Evolutionary conservation across 2,888 invertebrate species (phyloP).

Genomic region (Ctenicera cuprea): DNA sequence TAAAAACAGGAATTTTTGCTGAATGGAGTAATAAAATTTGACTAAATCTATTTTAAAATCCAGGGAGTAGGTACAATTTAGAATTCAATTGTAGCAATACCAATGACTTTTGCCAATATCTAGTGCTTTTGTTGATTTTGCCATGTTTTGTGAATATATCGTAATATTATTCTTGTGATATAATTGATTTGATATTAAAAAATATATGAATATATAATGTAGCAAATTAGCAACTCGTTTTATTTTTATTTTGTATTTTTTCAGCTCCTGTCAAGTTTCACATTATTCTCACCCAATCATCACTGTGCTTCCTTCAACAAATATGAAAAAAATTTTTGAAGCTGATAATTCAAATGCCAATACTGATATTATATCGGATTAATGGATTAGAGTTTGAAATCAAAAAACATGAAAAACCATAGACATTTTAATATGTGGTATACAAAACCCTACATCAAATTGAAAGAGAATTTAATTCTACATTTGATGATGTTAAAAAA

Average conservation of each 20-base stretch:
- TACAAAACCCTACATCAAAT: too few species aligned
- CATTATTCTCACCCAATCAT: too few species aligned
- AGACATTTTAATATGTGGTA: too few species aligned
- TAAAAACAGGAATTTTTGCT: conserved; percentile 23
- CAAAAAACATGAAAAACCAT: too few species aligned
- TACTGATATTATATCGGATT: too few species aligned
- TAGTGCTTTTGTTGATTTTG: conserved; percentile 29
- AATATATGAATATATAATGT: conserved; percentile 11
- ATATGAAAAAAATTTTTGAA: too few species aligned
- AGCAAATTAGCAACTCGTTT: neutral
- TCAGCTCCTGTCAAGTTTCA: too few species aligned
- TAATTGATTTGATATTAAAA: conserved; percentile 44
- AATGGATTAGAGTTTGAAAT: too few species aligned
- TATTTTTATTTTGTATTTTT: neutral
- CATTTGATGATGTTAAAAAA: too few species aligned
- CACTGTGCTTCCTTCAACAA: too few species aligned
- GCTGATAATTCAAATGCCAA: too few species aligned
- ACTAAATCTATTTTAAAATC: conserved; percentile 20
- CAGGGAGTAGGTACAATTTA: conserved; percentile 18
- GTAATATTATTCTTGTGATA: conserved; percentile 45
- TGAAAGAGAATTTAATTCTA: too few species aligned
- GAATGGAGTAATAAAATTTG: neutral
- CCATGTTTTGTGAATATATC: conserved; percentile 29
- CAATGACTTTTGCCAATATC: conserved; percentile 16
- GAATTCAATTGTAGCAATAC: conserved; percentile 21